A percentile compares a stretch with the other conserved stretches of the same genome.
These are phyloP conservation scores for Tetramorium parvispinum DNA, from an alignment of 1,140 invertebrate genomes.

Conservation along the genomic window DNA sequence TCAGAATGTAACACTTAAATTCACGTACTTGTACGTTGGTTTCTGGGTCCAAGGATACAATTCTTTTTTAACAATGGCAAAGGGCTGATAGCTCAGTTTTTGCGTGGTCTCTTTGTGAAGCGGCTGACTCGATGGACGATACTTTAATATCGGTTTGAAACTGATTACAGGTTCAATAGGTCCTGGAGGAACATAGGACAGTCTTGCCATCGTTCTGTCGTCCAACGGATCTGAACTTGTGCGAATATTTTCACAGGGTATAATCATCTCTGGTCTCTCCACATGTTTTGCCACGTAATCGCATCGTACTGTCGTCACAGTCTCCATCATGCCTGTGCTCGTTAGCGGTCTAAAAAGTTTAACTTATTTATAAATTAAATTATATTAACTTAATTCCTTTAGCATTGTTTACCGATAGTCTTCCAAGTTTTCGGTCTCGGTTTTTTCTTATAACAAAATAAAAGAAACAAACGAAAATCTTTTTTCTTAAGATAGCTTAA, in stretches of 20 bases:
- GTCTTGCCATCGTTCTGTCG: slow-evolving; percentile 72
- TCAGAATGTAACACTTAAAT: background rate
- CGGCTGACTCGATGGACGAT: slow-evolving; percentile 85
- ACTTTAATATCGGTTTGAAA: slow-evolving; percentile 86
- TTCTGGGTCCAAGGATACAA: slow-evolving; percentile 80
- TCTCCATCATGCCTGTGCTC: slow-evolving; percentile 88
- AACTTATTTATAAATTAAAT: no score
- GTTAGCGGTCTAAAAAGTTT: slow-evolving; percentile 51
- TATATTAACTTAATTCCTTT: background rate
- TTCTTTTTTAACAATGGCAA: slow-evolving; percentile 72
- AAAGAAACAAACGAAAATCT: background rate
- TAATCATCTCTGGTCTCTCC: slow-evolving; percentile 80
- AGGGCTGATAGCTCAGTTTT: slow-evolving; percentile 80
- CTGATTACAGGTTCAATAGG: slow-evolving; percentile 77
- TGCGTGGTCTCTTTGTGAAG: slow-evolving; percentile 84
- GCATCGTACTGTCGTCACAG: slow-evolving; percentile 88
- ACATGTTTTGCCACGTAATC: slow-evolving; percentile 89
- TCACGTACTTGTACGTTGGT: slow-evolving; percentile 75
- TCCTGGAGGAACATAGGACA: slow-evolving; percentile 79
- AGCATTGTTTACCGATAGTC: background rate
- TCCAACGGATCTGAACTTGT: slow-evolving; percentile 81
- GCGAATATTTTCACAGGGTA: slow-evolving; percentile 83
- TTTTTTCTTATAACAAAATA: background rate
- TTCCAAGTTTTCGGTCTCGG: background rate
- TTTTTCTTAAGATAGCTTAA: background rate